phyloP scores from a whole-genome alignment of 2,113 vertebrate species.

The Otus sunia region DNA sequence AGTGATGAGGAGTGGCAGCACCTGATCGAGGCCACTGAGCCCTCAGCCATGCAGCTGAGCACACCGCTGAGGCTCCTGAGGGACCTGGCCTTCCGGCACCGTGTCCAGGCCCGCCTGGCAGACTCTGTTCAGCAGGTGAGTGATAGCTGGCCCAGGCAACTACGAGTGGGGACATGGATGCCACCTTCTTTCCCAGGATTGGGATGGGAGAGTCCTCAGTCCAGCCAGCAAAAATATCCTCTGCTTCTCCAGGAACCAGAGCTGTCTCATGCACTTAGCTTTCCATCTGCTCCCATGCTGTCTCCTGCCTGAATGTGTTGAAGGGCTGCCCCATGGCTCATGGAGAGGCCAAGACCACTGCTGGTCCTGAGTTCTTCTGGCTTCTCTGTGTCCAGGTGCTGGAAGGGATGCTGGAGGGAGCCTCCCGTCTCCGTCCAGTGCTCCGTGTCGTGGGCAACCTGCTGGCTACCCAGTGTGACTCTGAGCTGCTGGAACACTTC shows the following conservation, averaged over 20 bases:
- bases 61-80: slow-evolving; percentile 60
- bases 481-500: slow-evolving; percentile 61
- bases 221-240: background rate
- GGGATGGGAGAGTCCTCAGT: background rate
- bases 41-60: slow-evolving; percentile 52
- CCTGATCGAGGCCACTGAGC: slow-evolving; percentile 69
- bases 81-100: slow-evolving; percentile 68
- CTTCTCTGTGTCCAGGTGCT: slow-evolving; percentile 73
- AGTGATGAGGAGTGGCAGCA: slow-evolving; percentile 84
- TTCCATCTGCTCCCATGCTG: background rate
- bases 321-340: background rate
- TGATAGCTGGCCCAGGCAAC: background rate
- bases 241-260: background rate
- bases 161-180: background rate
- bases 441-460: slow-evolving; percentile 81
- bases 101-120: slow-evolving; percentile 71
- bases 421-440: slow-evolving; percentile 68
- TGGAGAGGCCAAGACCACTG: background rate
- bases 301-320: background rate
- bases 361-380: background rate
- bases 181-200: background rate
- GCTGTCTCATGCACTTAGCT: background rate
- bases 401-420: slow-evolving; percentile 73
- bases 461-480: slow-evolving; percentile 71
- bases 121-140: slow-evolving; percentile 81